Base-by-base conservation (phyloP, 2,797 vertebrate species). In the Carapus acus region DNA sequence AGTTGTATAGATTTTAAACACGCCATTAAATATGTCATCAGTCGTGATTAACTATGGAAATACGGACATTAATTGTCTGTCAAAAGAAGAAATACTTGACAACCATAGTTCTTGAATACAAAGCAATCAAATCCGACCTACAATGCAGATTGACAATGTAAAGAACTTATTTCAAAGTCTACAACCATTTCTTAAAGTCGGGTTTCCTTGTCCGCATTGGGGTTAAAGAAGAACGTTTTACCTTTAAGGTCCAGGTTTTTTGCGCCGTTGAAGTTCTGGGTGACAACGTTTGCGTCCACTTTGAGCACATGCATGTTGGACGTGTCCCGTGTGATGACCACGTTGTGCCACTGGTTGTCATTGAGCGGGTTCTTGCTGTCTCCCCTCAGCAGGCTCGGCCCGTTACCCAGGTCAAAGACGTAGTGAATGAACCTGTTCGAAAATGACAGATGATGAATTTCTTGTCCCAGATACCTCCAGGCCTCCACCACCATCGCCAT, bases 221-320 rank as follows among this genome's bases (percentile, higher is more conserved):
- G n/a, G n/a, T n/a, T n/a, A n/a, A n/a, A n/a, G n/a, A n/a, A n/a
- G n/a, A n/a, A n/a, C n/a, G n/a, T n/a, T n/a, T n/a, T 79, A 95
- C 93, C 93, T 91, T 96, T 96, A 39, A 98, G 88, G 80, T 98
- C 96, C 31, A 98, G 92, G 80, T 98, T 98, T 84, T 95, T 98
- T 69, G 96, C 96, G 60, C 96, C 95, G 2, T 96, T 96, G 83
- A 97, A 94, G 68, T 97, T 93, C 80, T 98, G 94, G 13, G 93
- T 98, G 74, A 97, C 95, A n/a, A 93, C 86, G 63, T 91, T 94
- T 3, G 91, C 66, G 41, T 98, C 96, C 81, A 98, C 95, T 70
- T 98, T 98, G 17, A 98, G 85, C 2, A 91, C 95, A 76, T 98
- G 96, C 1, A 92, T 94, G 80, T 98, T 98, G 62, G 92, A 88